phyloP scores from a whole-genome alignment of 2,888 invertebrate genomes.

The Liodrosophila aerea region DNA sequence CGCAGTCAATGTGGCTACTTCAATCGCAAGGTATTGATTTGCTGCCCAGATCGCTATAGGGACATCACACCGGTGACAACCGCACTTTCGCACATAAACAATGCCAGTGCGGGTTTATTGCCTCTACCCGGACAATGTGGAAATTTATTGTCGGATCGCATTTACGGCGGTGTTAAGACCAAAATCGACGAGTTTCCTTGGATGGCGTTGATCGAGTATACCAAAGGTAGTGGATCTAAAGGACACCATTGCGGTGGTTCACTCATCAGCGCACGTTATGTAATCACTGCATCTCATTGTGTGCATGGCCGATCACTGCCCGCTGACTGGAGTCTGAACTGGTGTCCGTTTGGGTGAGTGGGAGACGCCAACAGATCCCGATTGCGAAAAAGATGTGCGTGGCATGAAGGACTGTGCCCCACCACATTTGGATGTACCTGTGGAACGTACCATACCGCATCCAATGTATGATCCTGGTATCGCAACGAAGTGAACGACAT shows the following conservation, averaged over 20 bases:
- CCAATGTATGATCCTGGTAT: conserved; percentile 85
- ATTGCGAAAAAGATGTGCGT: conserved; percentile 84
- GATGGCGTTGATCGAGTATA: too few species aligned
- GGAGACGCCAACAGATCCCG: conserved; percentile 85
- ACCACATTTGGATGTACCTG: conserved; percentile 84
- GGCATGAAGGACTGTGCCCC: conserved; percentile 85
- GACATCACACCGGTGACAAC: conserved; percentile 37
- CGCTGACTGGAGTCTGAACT: conserved; percentile 84
- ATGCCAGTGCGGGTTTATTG: conserved; percentile 42
- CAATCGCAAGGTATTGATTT: conserved; percentile 82
- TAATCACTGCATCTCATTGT: conserved; percentile 90
- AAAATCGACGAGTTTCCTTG: too few species aligned
- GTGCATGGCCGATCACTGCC: conserved; percentile 87
- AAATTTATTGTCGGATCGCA: too few species aligned
- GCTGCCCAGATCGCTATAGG: conserved; percentile 77
- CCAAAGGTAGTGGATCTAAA: conserved; percentile 78
- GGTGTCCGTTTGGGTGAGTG: conserved; percentile 81
- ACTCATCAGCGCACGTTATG: conserved; percentile 85
- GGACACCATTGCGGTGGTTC: conserved; percentile 90
- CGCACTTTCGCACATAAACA: conserved; percentile 28
- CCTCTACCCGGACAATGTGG: too few species aligned
- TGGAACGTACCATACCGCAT: conserved; percentile 87
- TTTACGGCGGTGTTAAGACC: too few species aligned
- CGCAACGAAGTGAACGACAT: conserved; percentile 87
- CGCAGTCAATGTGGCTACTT: too few species aligned